Evolutionary conservation across 2,113 vertebrate genomes (phyloP).

Genomic region (Bubo bubo): DNA sequence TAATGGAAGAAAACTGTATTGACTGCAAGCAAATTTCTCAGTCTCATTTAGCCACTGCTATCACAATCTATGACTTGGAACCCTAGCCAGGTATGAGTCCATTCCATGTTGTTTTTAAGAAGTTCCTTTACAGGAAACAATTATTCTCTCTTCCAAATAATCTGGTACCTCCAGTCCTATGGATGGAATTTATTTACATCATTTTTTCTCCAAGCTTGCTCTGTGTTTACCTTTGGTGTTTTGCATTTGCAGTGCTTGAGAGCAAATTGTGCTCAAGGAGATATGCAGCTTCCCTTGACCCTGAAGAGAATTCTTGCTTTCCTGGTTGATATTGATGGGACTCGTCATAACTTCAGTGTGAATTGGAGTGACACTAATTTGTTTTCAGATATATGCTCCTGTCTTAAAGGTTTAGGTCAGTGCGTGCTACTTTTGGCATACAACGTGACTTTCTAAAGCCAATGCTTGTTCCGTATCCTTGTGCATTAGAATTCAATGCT

Average conservation of each 20-base stretch:
- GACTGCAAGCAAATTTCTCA: background rate
- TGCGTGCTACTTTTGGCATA: background rate
- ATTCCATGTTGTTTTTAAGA: background rate
- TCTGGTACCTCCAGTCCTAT: background rate
- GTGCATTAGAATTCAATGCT: background rate
- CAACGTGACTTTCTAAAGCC: background rate
- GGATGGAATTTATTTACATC: background rate
- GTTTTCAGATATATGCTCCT: background rate
- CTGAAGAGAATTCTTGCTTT: background rate
- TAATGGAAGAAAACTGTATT: background rate
- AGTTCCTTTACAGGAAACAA: background rate
- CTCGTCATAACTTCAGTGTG: background rate
- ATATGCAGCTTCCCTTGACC: background rate
- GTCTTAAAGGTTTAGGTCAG: background rate
- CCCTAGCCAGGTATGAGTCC: background rate
- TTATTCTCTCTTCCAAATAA: background rate
- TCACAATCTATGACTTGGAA: background rate
- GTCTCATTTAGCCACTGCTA: background rate
- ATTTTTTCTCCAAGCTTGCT: background rate
- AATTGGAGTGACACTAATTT: background rate
- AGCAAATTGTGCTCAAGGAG: background rate
- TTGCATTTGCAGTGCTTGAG: background rate
- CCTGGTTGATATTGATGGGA: background rate
- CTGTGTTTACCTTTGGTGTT: background rate
- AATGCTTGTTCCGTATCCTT: background rate